Evolutionary conservation across 2,113 vertebrate species (phyloP).

Genomic region (Actinemys pallida): DNA sequence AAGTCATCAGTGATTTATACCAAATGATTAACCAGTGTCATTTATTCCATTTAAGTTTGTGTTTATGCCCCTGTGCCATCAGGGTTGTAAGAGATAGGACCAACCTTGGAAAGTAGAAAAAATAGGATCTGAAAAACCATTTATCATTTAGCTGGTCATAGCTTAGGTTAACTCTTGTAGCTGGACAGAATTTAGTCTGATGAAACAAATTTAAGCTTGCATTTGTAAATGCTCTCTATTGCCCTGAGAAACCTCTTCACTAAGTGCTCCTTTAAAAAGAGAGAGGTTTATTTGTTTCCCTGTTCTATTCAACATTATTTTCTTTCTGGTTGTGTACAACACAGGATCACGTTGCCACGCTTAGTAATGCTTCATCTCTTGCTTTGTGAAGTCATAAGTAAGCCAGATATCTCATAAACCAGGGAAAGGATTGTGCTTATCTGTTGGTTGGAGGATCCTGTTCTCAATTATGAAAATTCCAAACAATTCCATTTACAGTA

Average conservation of each 20-base stretch:
- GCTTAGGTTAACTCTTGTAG: neutral
- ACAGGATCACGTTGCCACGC: neutral
- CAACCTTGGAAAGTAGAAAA: neutral
- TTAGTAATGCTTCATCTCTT: neutral
- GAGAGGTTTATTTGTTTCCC: neutral
- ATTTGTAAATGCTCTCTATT: neutral
- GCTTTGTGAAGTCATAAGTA: neutral
- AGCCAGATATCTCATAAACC: neutral
- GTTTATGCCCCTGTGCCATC: neutral
- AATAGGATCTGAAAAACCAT: neutral
- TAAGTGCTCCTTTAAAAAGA: neutral
- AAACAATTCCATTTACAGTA: neutral
- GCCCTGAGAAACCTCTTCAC: neutral
- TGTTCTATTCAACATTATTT: neutral
- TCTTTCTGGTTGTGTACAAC: neutral
- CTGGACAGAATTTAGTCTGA: neutral
- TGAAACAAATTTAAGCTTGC: neutral
- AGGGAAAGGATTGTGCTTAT: neutral
- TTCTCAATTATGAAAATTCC: neutral
- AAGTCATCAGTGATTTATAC: neutral
- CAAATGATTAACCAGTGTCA: neutral
- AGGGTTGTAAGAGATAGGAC: neutral
- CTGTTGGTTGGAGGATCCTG: neutral
- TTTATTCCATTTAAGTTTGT: neutral
- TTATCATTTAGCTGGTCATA: neutral